phyloP scores from a whole-genome alignment of 2,888 invertebrate genomes.

The Xylota sylvarum region DNA sequence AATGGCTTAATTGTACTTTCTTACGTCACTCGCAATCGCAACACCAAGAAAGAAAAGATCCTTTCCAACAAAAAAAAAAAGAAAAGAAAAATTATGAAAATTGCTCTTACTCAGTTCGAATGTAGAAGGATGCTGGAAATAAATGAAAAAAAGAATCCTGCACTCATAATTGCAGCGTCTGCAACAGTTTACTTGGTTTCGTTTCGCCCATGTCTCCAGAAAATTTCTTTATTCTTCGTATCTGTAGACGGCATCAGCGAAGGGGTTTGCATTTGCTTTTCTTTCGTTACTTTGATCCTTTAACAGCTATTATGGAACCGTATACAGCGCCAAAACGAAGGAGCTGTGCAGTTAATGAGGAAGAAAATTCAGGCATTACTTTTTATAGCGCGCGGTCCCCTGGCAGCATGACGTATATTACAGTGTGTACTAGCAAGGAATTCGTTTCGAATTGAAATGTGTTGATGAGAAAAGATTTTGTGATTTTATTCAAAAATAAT shows the following conservation, averaged over 20 bases:
- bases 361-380: constrained; percentile 53
- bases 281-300: constrained; percentile 41
- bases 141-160: constrained; percentile 32
- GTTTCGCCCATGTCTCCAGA: constrained; percentile 9
- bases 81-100: constrained; percentile 66
- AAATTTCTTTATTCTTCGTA: constrained; percentile 24
- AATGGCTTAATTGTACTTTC: constrained; percentile 70
- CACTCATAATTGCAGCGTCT: constrained; percentile 66
- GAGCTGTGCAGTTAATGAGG: constrained; percentile 64
- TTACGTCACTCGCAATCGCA: neutral
- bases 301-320: constrained; percentile 43
- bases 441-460: neutral
- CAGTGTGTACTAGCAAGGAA: constrained; percentile 19
- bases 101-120: constrained; percentile 28
- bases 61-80: constrained; percentile 43
- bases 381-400: neutral
- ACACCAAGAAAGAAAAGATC: constrained; percentile 11
- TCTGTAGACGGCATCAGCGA: constrained; percentile 47
- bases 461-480: too few relatives aligned
- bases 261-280: neutral
- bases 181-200: constrained; percentile 62
- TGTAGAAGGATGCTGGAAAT: constrained; percentile 30
- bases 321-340: constrained; percentile 40
- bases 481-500: too few relatives aligned
- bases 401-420: neutral